Percentiles rank a stretch among this genome's conserved stretches.
Evolutionary conservation across 1,140 invertebrate genomes (phyloP).

Genomic region (Drosophila trapezifrons): DNA sequence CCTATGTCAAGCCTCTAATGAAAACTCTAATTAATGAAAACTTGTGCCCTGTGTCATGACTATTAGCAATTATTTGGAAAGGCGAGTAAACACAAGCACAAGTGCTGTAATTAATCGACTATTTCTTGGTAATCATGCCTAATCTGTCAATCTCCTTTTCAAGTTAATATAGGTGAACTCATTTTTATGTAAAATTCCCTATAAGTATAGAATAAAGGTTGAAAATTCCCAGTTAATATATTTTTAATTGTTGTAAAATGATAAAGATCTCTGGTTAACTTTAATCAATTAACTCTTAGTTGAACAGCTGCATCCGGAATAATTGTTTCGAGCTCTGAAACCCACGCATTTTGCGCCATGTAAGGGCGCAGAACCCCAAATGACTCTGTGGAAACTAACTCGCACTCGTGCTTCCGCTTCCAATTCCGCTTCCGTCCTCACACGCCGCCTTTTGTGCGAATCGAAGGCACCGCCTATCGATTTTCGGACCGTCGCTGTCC

Average conservation of each 20-base stretch:
- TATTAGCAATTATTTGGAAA: too few relatives aligned
- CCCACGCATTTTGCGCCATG: background rate
- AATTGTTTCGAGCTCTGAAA: background rate
- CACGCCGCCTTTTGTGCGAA: constrained; percentile 58
- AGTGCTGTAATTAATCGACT: background rate
- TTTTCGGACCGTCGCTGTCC: constrained; percentile 23
- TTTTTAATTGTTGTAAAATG: background rate
- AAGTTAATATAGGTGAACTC: too few relatives aligned
- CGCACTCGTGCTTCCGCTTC: constrained; percentile 38
- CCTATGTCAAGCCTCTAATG: too few relatives aligned
- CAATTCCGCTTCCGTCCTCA: constrained; percentile 65
- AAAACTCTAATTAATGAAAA: too few relatives aligned
- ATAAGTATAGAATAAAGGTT: background rate
- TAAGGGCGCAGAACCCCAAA: background rate
- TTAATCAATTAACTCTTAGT: background rate
- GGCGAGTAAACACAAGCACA: too few relatives aligned
- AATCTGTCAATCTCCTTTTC: too few relatives aligned
- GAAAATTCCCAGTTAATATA: background rate
- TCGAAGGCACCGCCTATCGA: constrained; percentile 45
- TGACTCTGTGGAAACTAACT: constrained; percentile 9
- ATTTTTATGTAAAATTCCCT: background rate
- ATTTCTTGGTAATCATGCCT: too few relatives aligned
- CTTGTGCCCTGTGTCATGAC: too few relatives aligned
- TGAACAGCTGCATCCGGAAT: background rate
- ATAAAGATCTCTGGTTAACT: background rate